phyloP scores from a whole-genome alignment of 2,797 vertebrate genomes.

The Paedocypris micromegethes region DNA sequence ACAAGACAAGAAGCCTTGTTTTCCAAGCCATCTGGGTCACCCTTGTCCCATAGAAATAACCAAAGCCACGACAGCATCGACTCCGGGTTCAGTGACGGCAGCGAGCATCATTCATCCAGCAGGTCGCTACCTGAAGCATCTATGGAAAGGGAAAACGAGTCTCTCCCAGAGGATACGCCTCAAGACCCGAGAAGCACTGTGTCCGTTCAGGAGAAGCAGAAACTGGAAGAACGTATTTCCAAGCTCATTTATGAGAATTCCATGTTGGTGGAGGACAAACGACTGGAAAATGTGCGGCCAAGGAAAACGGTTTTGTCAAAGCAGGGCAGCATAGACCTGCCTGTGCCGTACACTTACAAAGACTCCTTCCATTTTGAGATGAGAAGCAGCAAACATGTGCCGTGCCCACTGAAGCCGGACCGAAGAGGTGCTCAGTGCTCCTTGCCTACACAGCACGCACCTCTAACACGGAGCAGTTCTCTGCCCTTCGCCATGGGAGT shows the following conservation, averaged over 20 bases:
- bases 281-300: slow-evolving; percentile 85
- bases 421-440: slow-evolving; percentile 78
- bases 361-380: slow-evolving; percentile 98
- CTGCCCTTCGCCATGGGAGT: slow-evolving; percentile 76
- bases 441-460: slow-evolving; percentile 78
- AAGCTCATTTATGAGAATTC: slow-evolving; percentile 92
- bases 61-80: slow-evolving; percentile 86
- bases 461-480: slow-evolving; percentile 87
- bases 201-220: slow-evolving; percentile 73
- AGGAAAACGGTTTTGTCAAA: slow-evolving; percentile 89
- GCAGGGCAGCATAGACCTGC: slow-evolving; percentile 95
- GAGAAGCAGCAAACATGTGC: slow-evolving; percentile 67
- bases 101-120: slow-evolving; percentile 71
- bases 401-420: slow-evolving; percentile 57
- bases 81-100: slow-evolving; percentile 90
- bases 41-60: slow-evolving; percentile 60
- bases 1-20: slow-evolving; percentile 79
- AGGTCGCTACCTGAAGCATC: slow-evolving; percentile 66
- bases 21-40: slow-evolving; percentile 75
- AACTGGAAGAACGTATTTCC: slow-evolving; percentile 84
- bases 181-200: slow-evolving; percentile 48
- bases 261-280: slow-evolving; percentile 85
- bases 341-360: slow-evolving; percentile 92
- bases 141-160: slow-evolving; percentile 42
- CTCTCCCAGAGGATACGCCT: neutral